A percentile compares a stretch with the other conserved stretches of the same genome.
phyloP scores from a whole-genome alignment of 2,888 invertebrate species.

The Eilema depressum region DNA sequence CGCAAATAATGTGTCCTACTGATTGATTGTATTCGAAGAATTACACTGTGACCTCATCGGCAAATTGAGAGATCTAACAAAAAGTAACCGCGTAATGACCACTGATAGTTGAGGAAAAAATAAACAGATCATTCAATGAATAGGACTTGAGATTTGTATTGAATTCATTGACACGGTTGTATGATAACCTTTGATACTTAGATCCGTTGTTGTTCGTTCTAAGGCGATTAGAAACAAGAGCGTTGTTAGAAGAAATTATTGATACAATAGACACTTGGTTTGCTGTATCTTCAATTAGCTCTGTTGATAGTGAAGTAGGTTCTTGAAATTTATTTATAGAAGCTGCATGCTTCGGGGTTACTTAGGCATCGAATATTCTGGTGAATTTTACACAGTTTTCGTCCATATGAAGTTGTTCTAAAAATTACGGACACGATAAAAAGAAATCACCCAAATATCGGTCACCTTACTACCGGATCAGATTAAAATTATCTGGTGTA shows the following conservation, averaged over 20 bases:
- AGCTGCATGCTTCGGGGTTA: not conserved
- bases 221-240: not conserved
- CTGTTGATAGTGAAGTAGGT: not conserved
- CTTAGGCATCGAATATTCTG: not conserved
- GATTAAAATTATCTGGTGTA: not conserved
- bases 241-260: not conserved
- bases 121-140: conserved; percentile 55
- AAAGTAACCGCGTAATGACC: conserved; percentile 58
- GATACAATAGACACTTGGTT: conserved; percentile 9
- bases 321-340: not conserved
- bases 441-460: not conserved
- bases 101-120: conserved; percentile 55
- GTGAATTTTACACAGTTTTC: not conserved
- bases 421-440: not conserved
- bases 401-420: not conserved
- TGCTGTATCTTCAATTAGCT: not conserved
- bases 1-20: conserved; percentile 44
- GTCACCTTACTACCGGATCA: not conserved
- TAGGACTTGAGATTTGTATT: conserved; percentile 38
- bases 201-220: conserved; percentile 32
- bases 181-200: conserved; percentile 56
- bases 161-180: conserved; percentile 52
- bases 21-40: conserved; percentile 36
- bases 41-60: conserved; percentile 60
- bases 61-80: conserved; percentile 51